Percentiles rank a stretch among this genome's conserved stretches.
Evolutionary conservation across 2,888 invertebrate genomes (phyloP).

Genomic region (Amaurobius ferox): DNA sequence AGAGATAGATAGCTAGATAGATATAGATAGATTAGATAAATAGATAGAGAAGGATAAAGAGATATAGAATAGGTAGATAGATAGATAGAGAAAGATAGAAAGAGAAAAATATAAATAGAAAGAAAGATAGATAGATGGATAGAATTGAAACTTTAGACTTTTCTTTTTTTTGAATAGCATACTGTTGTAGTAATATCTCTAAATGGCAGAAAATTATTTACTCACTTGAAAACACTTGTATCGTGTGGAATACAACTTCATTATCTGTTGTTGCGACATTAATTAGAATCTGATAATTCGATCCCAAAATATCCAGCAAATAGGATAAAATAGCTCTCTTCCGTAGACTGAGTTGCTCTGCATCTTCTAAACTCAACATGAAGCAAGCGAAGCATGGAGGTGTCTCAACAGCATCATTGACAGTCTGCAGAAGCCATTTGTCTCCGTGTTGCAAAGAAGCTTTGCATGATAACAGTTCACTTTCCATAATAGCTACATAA

Average conservation of each 20-base stretch:
- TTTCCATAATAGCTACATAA: not conserved
- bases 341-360: constrained; percentile 11
- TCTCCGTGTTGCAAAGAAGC: constrained; percentile 9
- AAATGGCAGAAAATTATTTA: not conserved
- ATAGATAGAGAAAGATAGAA: no score
- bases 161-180: no score
- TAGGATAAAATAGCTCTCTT: constrained; percentile 15
- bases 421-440: constrained; percentile 32
- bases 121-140: no score
- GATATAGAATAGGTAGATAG: no score
- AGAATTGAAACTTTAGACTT: no score
- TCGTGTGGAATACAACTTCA: constrained; percentile 24
- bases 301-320: constrained; percentile 29
- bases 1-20: no score
- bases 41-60: no score
- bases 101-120: no score
- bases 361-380: constrained; percentile 34
- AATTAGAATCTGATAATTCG: constrained; percentile 20
- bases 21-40: no score
- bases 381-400: constrained; percentile 42
- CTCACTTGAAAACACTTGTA: constrained; percentile 37
- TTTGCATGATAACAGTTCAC: constrained; percentile 2
- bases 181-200: no score
- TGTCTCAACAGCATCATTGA: not conserved
- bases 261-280: constrained; percentile 26